These are phyloP conservation scores for Pristis pectinata DNA, from an alignment of 2,797 vertebrate genomes.

Conservation along the genomic window DNA sequence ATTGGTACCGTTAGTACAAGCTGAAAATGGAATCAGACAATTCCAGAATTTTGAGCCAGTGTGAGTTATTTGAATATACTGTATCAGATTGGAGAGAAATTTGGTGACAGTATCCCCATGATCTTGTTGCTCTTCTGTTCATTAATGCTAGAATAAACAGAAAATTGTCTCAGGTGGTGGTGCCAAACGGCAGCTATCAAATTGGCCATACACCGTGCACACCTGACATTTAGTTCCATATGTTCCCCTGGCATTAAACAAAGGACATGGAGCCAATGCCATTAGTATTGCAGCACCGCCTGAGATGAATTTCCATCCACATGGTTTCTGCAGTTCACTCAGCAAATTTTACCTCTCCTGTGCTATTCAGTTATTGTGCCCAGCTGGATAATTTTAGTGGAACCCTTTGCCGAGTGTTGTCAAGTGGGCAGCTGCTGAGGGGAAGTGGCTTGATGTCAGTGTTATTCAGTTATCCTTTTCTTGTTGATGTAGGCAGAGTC, in stretches of 20 bases:
- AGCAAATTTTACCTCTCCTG: background rate
- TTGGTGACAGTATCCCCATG: background rate
- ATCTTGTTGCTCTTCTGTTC: background rate
- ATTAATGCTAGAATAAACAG: background rate
- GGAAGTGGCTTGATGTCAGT: background rate
- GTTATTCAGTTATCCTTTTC: background rate
- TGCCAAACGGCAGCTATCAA: no score
- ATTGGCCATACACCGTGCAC: no score
- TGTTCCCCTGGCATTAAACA: no score
- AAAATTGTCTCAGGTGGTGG: no score
- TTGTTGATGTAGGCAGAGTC: background rate
- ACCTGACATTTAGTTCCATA: no score
- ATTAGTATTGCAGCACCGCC: no score
- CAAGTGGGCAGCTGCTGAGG: background rate
- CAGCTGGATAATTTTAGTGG: background rate
- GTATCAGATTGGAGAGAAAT: background rate
- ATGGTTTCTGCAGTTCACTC: background rate
- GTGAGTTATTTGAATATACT: background rate
- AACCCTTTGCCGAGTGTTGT: background rate
- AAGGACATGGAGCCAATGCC: no score
- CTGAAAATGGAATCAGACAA: background rate
- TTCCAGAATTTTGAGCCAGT: background rate
- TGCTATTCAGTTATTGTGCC: background rate
- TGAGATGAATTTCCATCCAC: no score
- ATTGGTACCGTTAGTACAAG: background rate